Percentiles rank a stretch among this genome's conserved stretches.
These are phyloP conservation scores for Drosophila sucinea DNA, from an alignment of 1,140 invertebrate species.

Conservation along the genomic window DNA sequence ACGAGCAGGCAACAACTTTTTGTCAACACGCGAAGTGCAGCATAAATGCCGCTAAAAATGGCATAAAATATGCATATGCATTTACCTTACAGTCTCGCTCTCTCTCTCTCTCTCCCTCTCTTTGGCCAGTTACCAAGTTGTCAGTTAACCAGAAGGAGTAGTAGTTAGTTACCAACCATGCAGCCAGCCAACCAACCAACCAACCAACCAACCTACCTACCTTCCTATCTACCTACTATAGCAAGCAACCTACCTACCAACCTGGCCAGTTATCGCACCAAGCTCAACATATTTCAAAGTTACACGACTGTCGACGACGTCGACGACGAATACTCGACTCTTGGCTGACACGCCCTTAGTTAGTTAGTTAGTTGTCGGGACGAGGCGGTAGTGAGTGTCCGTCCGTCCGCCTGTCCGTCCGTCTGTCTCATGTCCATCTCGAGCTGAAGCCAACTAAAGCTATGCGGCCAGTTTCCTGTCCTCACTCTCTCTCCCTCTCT, in stretches of 20 bases:
- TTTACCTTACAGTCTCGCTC: slow-evolving; percentile 31
- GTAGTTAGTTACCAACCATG: slow-evolving; percentile 36
- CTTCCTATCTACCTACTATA: slow-evolving; percentile 41
- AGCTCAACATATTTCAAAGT: slow-evolving; percentile 78
- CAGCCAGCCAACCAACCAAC: too few species aligned
- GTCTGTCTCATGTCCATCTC: slow-evolving; percentile 27
- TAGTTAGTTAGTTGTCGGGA: slow-evolving; percentile 57
- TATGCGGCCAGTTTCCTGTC: slow-evolving; percentile 74
- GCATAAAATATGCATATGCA: slow-evolving; percentile 80
- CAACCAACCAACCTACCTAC: background rate
- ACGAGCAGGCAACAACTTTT: slow-evolving; percentile 78
- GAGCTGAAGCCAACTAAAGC: slow-evolving; percentile 35
- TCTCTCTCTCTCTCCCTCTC: background rate
- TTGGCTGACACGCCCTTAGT: slow-evolving; percentile 75
- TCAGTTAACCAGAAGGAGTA: slow-evolving; percentile 22
- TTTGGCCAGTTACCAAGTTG: slow-evolving; percentile 36
- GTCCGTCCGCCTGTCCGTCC: slow-evolving; percentile 29
- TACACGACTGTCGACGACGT: slow-evolving; percentile 63
- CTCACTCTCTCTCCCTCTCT: slow-evolving; percentile 12
- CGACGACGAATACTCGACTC: slow-evolving; percentile 34
- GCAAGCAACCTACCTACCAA: slow-evolving; percentile 54
- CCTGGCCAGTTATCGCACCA: slow-evolving; percentile 75
- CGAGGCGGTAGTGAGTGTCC: slow-evolving; percentile 6
- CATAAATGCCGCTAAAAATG: slow-evolving; percentile 78
- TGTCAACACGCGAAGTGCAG: slow-evolving; percentile 77